A percentile compares a stretch with the other conserved stretches of the same genome.
phyloP scores from a whole-genome alignment of 1,140 invertebrate species.

The Tetragonula clypearis region DNA sequence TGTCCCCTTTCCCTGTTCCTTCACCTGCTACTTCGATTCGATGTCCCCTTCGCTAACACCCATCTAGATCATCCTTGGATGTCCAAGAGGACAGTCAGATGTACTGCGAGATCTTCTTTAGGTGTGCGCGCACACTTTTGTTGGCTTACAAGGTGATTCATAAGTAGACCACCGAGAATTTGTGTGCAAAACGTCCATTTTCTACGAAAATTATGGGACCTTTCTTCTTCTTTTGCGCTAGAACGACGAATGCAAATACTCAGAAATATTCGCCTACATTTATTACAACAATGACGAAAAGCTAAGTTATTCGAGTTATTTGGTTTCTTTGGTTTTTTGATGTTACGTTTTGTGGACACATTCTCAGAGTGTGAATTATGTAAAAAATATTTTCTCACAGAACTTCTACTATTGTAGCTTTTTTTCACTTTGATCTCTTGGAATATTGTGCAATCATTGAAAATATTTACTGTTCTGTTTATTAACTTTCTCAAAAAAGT shows the following conservation, averaged over 20 bases:
- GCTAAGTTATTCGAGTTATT: too few species aligned
- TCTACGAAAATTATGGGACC: conserved; percentile 51
- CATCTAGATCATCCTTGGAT: conserved; percentile 47
- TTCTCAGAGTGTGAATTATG: not conserved
- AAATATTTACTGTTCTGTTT: not conserved
- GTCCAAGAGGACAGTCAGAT: conserved; percentile 57
- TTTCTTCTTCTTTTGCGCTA: not conserved
- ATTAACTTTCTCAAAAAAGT: too few species aligned
- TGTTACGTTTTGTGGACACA: too few species aligned
- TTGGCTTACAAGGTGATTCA: conserved; percentile 56
- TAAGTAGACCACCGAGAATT: conserved; percentile 43
- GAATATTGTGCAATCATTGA: not conserved
- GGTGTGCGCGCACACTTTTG: conserved; percentile 22
- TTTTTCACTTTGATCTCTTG: not conserved
- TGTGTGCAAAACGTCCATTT: conserved; percentile 54
- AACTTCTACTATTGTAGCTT: not conserved
- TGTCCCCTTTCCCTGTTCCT: conserved; percentile 57
- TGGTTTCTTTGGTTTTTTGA: too few species aligned
- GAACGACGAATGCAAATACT: not conserved
- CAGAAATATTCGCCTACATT: not conserved
- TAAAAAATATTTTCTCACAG: not conserved
- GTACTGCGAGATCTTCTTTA: conserved; percentile 57
- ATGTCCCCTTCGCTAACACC: conserved; percentile 46
- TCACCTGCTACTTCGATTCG: conserved; percentile 60
- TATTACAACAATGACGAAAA: not conserved